Percentiles rank a stretch among this genome's conserved stretches.
phyloP scores from a whole-genome alignment of 2,797 vertebrate genomes.

The Propithecus deckenii region DNA sequence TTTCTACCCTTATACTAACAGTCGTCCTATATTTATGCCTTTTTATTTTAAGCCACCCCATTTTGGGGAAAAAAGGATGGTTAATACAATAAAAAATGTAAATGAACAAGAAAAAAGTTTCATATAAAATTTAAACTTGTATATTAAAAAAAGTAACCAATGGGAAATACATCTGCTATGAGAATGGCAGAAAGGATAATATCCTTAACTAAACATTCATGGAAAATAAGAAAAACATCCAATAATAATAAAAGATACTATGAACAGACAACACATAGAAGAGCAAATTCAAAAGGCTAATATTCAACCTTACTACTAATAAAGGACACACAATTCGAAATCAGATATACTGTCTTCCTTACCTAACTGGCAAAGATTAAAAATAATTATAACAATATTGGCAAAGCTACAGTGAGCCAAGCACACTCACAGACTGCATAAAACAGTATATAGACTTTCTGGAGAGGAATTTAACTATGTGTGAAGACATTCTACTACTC shows the following conservation, averaged over 20 bases:
- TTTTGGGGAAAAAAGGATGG: neutral
- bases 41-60: slow-evolving; percentile 28
- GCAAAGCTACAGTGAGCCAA: neutral
- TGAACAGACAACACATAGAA: neutral
- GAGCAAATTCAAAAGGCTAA: neutral
- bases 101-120: neutral
- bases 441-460: neutral
- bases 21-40: neutral
- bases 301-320: neutral
- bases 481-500: neutral
- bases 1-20: neutral
- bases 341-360: neutral
- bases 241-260: neutral
- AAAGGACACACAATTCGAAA: neutral
- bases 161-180: neutral
- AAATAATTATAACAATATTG: neutral
- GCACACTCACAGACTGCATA: neutral
- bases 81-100: neutral
- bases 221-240: neutral
- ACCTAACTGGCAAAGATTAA: neutral
- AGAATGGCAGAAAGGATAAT: slow-evolving; percentile 27
- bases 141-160: slow-evolving; percentile 30
- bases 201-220: neutral
- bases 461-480: neutral
- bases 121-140: slow-evolving; percentile 23